Conservation (phyloP, 2,113 vertebrate genomes). For the Rhinoptilus africanus region DNA sequence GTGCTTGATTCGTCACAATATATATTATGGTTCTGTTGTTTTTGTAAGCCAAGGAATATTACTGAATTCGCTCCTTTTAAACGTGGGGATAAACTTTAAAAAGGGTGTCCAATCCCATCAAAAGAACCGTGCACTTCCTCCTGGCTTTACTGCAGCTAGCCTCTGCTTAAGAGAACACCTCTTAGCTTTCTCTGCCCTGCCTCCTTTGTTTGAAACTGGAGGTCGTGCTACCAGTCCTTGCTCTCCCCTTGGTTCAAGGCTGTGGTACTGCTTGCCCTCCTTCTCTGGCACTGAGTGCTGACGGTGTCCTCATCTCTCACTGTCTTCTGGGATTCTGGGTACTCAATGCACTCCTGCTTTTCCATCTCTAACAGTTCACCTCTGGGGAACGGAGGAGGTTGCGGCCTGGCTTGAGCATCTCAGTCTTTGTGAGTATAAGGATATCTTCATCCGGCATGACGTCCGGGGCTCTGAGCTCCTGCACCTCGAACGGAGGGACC, state of each 20-base stretch:
- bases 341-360: slow-evolving; percentile 76
- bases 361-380: slow-evolving; percentile 87
- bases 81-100: not conserved
- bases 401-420: slow-evolving; percentile 95
- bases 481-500: slow-evolving; percentile 96
- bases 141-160: not conserved
- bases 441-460: slow-evolving; percentile 95
- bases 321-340: slow-evolving; percentile 70
- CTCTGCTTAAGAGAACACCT: slow-evolving; percentile 49
- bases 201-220: not conserved
- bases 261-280: not conserved
- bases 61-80: not conserved
- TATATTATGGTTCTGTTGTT: not conserved
- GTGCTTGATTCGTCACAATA: not conserved
- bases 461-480: slow-evolving; percentile 94
- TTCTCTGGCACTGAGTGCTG: not conserved
- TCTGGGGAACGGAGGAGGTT: slow-evolving; percentile 97
- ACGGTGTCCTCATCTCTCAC: slow-evolving; percentile 24
- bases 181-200: not conserved
- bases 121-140: not conserved
- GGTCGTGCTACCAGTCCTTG: not conserved
- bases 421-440: slow-evolving; percentile 96
- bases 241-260: not conserved
- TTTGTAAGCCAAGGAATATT: not conserved
- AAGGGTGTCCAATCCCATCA: not conserved